These are phyloP conservation scores for Gymnocephalus cernua DNA, from an alignment of 2,113 vertebrate genomes.

Conservation along the genomic window DNA sequence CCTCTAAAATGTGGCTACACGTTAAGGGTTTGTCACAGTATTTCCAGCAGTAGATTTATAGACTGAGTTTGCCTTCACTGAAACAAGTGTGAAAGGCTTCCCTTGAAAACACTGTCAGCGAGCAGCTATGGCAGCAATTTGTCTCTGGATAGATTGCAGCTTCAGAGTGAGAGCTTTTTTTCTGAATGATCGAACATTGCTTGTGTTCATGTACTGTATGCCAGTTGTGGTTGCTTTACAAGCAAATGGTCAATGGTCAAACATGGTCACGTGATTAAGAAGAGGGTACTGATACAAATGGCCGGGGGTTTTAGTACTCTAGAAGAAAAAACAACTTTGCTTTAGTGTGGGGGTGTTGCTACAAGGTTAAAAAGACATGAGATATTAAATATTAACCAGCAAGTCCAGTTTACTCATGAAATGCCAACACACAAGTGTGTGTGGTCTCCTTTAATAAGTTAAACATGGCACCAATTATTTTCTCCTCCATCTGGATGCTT, in stretches of 20 bases:
- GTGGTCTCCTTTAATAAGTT: not conserved
- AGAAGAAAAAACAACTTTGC: slow-evolving; percentile 7
- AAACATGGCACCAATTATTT: not conserved
- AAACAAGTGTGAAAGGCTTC: slow-evolving; percentile 13
- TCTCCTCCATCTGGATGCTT: not conserved
- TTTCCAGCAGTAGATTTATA: slow-evolving; percentile 22
- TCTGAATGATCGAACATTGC: not conserved
- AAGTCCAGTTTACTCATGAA: not conserved
- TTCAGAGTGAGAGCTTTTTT: not conserved
- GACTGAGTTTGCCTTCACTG: not conserved
- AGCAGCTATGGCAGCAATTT: slow-evolving; percentile 14
- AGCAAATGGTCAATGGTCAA: too few species aligned
- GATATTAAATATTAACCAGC: slow-evolving; percentile 2
- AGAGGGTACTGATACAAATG: not conserved
- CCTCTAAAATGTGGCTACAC: slow-evolving; percentile 20
- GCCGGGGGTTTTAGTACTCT: not conserved
- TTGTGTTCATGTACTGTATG: not conserved
- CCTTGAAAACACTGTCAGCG: not conserved
- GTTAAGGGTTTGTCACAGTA: not conserved
- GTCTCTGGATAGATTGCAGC: slow-evolving; percentile 13
- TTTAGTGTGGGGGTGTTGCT: slow-evolving; percentile 13
- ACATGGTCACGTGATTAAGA: not conserved
- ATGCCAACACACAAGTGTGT: not conserved
- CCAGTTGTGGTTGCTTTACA: not conserved
- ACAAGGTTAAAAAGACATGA: slow-evolving; percentile 1